Base-by-base conservation (phyloP, 2,797 vertebrate genomes). In the Smutsia temminckii region DNA sequence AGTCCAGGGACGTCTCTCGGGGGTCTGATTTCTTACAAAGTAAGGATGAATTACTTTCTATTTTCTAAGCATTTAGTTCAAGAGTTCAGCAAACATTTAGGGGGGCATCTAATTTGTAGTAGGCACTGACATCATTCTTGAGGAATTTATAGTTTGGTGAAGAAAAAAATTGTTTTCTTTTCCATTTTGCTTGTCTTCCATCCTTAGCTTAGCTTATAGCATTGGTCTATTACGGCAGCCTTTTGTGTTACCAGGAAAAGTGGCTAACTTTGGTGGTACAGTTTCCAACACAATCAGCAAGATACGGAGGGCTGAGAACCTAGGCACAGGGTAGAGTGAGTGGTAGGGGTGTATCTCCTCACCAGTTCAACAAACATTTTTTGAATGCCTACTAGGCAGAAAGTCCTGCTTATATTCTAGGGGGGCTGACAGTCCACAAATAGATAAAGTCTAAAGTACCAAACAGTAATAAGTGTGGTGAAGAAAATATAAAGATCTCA, bases 71-170 rank as follows among this genome's bases (percentile, higher is more conserved):
- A 78, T 92, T 90, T 77, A 85, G 75, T 91, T 91, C 61, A 87
- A 95, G 80, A 91, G 80, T 94, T 92, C 85, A 91, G 21, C 71
- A 92, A 96, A 69, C 80, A 89, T 59, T 80, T 86, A 85, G 88
- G 32, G 32, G 69, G 71, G 29, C 55, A 64, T 92, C 63, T 91
- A 85, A 96, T 93, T 87, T 81, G 53, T 88, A 90, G 77, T 91
- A 89, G 64, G 37, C 20, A 29, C 55, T 84, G 68, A 59, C 51
- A 8, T 42, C 40, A 27, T 79, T 86, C 42, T 53, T 84, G 49
- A 95, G 69, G 37, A 75, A 90, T 46, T 78, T 94, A 75, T 40
- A 3, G 37, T 64, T 4, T 59, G n/a, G 12, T 63, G 29, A 88
- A 93, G 46, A 89, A 51, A 75, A 95, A 83, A 78, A n/a, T 20